Base-by-base conservation (phyloP, 2,113 vertebrate species). In the Plecturocebus donacophilus region DNA sequence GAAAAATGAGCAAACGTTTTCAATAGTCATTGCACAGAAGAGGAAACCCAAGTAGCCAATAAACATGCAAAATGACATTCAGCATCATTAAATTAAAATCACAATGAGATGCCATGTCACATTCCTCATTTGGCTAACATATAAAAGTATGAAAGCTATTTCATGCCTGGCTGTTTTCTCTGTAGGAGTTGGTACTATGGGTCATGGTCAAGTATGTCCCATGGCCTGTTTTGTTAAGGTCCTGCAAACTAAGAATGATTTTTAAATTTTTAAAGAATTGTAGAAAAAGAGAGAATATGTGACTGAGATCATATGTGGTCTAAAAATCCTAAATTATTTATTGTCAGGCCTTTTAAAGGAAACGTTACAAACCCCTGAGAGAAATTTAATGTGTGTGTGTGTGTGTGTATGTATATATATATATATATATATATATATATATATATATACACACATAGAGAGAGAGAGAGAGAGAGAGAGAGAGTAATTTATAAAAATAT, bases 21-120 rank as follows among this genome's bases (percentile, higher is more conserved):
- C 30, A 95, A 86, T 90, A 71, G 42, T 82, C 49, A 71, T 54
- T 92, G 4, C 58, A 87, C 14, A 56, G 47, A 85, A 94, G 25
- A 81, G 49, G 56, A 71, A 92, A 86, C 58, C 23, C 79, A 95
- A 71, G 6, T 52, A 20, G 23, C 30, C 80, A 92, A 89, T 94
- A 96, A 94, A 71, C 9, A 66, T 56, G 17, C 76, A 47, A 66
- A 92, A 66, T 86, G 32, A 81, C 92, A 42, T 82, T 86, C 23
- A 32, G 27, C 64, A 35, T 90, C 68, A 75, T 90, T 94, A 86
- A 94, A 58, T 92, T 87, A 90, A 90, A 95, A 64, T 79, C 47
- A 76, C 56, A 87, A 54, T 71, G 70, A 87, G 27, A 90, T 92
- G 49, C 20, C 4, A 56, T 42, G 94, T 94, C 35, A 90, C 17